These are phyloP conservation scores for Trinectes maculatus DNA, from an alignment of 2,113 vertebrate genomes.

Conservation along the genomic window DNA sequence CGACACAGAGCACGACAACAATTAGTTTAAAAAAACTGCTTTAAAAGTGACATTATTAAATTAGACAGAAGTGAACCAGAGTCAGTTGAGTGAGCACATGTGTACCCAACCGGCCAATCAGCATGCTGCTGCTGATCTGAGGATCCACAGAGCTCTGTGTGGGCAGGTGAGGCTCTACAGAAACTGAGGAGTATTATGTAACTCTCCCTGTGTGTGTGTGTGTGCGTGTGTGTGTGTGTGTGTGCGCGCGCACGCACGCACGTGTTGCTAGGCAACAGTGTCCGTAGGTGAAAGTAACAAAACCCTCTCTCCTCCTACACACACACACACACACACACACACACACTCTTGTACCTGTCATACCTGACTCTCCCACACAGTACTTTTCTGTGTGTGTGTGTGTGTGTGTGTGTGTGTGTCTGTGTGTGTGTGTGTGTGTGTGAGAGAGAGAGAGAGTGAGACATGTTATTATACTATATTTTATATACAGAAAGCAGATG, in stretches of 20 bases:
- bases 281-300: constrained; percentile 72
- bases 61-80: background rate
- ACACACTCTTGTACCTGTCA: constrained; percentile 54
- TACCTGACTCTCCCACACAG: constrained; percentile 68
- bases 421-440: constrained; percentile 40
- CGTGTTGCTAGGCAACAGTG: constrained; percentile 69
- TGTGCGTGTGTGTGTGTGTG: constrained; percentile 20
- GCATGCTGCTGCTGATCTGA: constrained; percentile 10
- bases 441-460: too few species aligned
- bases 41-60: background rate
- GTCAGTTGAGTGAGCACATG: constrained; percentile 29
- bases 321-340: constrained; percentile 38
- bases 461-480: constrained; percentile 60
- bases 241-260: constrained; percentile 12
- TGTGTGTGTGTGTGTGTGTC: constrained; percentile 27
- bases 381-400: constrained; percentile 31
- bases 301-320: constrained; percentile 54
- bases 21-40: constrained; percentile 10
- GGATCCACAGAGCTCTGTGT: constrained; percentile 57
- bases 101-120: constrained; percentile 38
- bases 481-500: constrained; percentile 23
- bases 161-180: constrained; percentile 55
- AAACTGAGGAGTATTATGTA: constrained; percentile 59
- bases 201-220: constrained; percentile 28
- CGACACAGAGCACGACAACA: too few species aligned